Base-by-base conservation (phyloP, 37 sponge, comb jelly and placozoan genomes). In the Diacarnus erythraeanus region DNA sequence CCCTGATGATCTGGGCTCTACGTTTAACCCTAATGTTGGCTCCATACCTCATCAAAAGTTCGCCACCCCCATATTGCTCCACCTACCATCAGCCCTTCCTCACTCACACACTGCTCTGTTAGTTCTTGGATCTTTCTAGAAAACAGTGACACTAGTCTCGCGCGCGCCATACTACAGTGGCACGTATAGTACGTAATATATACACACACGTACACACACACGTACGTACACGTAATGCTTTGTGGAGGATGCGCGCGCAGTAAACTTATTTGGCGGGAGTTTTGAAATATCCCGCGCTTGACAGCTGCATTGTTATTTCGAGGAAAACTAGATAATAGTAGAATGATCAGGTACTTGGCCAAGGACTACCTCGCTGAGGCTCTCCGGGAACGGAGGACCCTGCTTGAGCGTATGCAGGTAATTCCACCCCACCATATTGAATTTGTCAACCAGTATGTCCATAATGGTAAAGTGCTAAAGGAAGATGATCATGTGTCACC, bases 351-450 rank as follows among this genome's bases (percentile, higher is more conserved):
- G 51, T 92, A 84, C 61, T 39, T 87, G 61, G 92, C 85, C 3
- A 64, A 65, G 38, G 70, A 92, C 35, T 92, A 77, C 42, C 76
- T 92, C 22, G 41, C 80, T 5, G 72, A 92, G 92, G 85, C 85
- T 20, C 33, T 84, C 15, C 75, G 70, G 47, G 60, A 87, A 25
- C 84, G 79, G n/a, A 63, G 78, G n/a, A 31, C 60, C 26, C 74
- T 79, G 38, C 38, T 84, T 70, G 80, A 83, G 31, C 79, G 85
- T 39, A 78, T 87, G 80, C 42, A 66, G 30, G 69, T 92, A 17
- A 29, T 82, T 9, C 63, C 64, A 17, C 92, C 92, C 0, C 57
- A 79, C 42, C 92, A 92, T 58, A 74, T 92, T 23, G 92, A 92
- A 40, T 35, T 76, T 40, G 81, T 87, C 38, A 81, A 84, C 26